phyloP scores from a whole-genome alignment of 2,888 invertebrate genomes.

The Agonopterix alstromeriana region DNA sequence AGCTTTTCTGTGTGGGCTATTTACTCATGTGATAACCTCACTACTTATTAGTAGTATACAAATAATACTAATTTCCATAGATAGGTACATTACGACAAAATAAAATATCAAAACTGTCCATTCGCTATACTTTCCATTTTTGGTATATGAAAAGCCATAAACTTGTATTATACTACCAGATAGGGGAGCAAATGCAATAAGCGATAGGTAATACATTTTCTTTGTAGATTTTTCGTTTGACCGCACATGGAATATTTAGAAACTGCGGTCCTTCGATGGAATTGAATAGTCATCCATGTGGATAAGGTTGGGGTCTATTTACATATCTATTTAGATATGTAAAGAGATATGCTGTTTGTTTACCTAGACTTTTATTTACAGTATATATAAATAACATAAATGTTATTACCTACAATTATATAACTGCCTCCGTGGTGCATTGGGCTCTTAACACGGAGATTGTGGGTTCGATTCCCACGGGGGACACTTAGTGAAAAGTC shows the following conservation, averaged over 20 bases:
- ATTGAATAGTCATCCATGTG: conserved; percentile 61
- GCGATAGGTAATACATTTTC: conserved; percentile 71
- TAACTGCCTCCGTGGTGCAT: too few relatives aligned
- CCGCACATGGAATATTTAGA: conserved; percentile 74
- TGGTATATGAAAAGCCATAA: conserved; percentile 28
- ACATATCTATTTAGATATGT: conserved; percentile 34
- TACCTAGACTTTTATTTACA: not conserved
- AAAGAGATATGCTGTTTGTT: conserved; percentile 10
- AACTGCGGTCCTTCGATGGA: conserved; percentile 49
- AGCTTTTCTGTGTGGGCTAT: too few relatives aligned
- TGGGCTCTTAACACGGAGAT: too few relatives aligned
- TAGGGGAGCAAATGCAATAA: conserved; percentile 64
- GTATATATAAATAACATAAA: too few relatives aligned
- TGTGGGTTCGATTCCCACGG: too few relatives aligned
- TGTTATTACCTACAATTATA: too few relatives aligned
- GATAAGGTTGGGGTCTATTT: conserved; percentile 48
- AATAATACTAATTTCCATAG: too few relatives aligned
- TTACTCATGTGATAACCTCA: too few relatives aligned
- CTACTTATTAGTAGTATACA: too few relatives aligned
- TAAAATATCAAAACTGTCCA: conserved; percentile 15
- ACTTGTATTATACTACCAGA: conserved; percentile 39
- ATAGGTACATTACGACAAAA: too few relatives aligned
- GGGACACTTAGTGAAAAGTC: too few relatives aligned
- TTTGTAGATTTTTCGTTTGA: conserved; percentile 72
- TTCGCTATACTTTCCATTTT: conserved; percentile 13